Conservation (phyloP, 1,140 invertebrate species). For the Aphaenogaster rudis region DNA sequence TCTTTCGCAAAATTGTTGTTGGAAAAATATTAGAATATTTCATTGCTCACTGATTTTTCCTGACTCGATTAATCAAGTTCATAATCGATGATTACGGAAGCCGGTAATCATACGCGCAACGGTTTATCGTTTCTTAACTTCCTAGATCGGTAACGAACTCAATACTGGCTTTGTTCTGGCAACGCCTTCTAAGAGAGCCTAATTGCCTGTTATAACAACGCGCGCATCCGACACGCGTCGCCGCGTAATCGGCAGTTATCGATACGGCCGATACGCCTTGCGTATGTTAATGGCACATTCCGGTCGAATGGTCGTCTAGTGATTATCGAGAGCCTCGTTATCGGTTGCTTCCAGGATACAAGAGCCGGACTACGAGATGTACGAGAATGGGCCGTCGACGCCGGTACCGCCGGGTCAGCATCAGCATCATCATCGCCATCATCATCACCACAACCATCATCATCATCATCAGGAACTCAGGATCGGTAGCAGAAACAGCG, state of each 20-base stretch:
- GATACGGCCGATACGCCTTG: constrained; percentile 46
- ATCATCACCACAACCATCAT: constrained; percentile 78
- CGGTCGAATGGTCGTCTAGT: background rate
- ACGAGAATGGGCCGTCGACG: constrained; percentile 85
- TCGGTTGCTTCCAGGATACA: constrained; percentile 79
- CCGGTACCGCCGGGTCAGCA: constrained; percentile 80
- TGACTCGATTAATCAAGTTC: background rate
- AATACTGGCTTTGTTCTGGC: constrained; percentile 10
- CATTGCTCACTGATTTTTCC: background rate
- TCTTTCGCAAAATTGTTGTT: background rate
- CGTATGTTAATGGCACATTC: constrained; percentile 56
- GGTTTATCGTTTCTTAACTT: constrained; percentile 18
- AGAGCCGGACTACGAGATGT: constrained; percentile 87
- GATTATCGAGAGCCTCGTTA: constrained; percentile 48
- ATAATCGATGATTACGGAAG: background rate
- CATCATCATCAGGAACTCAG: constrained; percentile 78
- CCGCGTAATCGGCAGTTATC: constrained; percentile 51
- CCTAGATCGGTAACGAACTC: constrained; percentile 23
- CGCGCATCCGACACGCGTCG: constrained; percentile 30
- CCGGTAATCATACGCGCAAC: background rate
- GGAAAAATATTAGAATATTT: background rate
- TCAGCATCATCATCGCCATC: constrained; percentile 81
- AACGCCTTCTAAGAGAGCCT: constrained; percentile 18
- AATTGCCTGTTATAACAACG: constrained; percentile 33
- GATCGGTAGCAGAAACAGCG: constrained; percentile 84